Percentiles rank a stretch among this genome's conserved stretches.
Conservation (phyloP, 2,113 vertebrate species). For the Nothobranchius kuhntae region DNA sequence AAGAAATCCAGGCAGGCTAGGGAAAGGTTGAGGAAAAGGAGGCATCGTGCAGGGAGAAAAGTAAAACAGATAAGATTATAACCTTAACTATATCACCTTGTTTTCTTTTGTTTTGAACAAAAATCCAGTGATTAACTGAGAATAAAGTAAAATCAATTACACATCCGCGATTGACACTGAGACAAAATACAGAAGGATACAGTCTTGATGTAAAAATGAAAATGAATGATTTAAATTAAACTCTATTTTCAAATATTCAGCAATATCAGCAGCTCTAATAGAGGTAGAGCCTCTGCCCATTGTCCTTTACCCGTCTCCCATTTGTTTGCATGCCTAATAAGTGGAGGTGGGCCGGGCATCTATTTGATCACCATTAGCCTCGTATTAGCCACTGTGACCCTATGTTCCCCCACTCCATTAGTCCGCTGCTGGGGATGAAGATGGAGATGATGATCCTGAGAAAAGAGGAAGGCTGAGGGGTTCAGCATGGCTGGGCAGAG, state of each 20-base stretch:
- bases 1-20: constrained; percentile 43
- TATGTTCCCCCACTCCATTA: constrained; percentile 78
- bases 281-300: constrained; percentile 50
- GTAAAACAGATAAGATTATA: neutral
- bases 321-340: constrained; percentile 61
- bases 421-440: constrained; percentile 54
- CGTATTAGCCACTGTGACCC: constrained; percentile 77
- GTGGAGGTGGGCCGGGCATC: constrained; percentile 65
- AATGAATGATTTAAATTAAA: neutral
- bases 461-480: constrained; percentile 60
- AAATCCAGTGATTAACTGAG: neutral
- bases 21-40: constrained; percentile 1
- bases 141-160: neutral
- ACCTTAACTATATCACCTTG: neutral
- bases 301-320: constrained; percentile 56
- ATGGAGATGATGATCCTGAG: constrained; percentile 67
- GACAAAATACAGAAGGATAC: neutral
- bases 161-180: neutral
- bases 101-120: neutral
- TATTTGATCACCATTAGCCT: constrained; percentile 76
- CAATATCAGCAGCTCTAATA: constrained; percentile 11
- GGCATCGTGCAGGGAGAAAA: constrained; percentile 13
- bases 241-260: neutral
- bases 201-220: neutral
- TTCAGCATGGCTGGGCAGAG: constrained; percentile 82